Conservation (phyloP, 2,888 invertebrate genomes). For the Synanthedon vespiformis region DNA sequence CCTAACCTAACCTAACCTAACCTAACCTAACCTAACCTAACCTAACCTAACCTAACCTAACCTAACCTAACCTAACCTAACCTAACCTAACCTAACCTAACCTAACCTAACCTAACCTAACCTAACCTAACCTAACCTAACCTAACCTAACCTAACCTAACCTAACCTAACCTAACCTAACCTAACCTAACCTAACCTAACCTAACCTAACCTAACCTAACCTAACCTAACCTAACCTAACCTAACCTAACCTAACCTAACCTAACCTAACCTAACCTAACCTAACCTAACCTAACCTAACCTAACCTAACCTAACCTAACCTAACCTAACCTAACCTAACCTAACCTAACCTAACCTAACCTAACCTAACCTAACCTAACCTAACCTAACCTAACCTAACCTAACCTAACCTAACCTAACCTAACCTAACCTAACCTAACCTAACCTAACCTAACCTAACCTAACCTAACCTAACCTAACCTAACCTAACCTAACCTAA, state of each 20-base stretch:
- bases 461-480: conserved; percentile 10
- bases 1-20: conserved; percentile 8
- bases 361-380: conserved; percentile 12
- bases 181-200: conserved; percentile 3
- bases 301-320: conserved; percentile 9
- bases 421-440: conserved; percentile 9
- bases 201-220: conserved; percentile 3
- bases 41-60: conserved; percentile 7
- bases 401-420: conserved; percentile 9
- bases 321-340: conserved; percentile 13
- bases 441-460: conserved; percentile 10
- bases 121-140: conserved; percentile 6
- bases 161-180: conserved; percentile 1
- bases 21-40: conserved; percentile 8
- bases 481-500: conserved; percentile 11
- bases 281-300: conserved; percentile 3
- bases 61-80: conserved; percentile 6
- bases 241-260: conserved; percentile 3
- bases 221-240: conserved; percentile 3
- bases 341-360: conserved; percentile 12
- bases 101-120: conserved; percentile 6
- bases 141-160: conserved; percentile 6
- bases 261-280: conserved; percentile 3
- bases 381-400: conserved; percentile 9
- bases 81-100: conserved; percentile 6